Percentiles rank a stretch among this genome's conserved stretches.
These are phyloP conservation scores for Colius striatus DNA, from an alignment of 2,113 vertebrate species.

Conservation along the genomic window DNA sequence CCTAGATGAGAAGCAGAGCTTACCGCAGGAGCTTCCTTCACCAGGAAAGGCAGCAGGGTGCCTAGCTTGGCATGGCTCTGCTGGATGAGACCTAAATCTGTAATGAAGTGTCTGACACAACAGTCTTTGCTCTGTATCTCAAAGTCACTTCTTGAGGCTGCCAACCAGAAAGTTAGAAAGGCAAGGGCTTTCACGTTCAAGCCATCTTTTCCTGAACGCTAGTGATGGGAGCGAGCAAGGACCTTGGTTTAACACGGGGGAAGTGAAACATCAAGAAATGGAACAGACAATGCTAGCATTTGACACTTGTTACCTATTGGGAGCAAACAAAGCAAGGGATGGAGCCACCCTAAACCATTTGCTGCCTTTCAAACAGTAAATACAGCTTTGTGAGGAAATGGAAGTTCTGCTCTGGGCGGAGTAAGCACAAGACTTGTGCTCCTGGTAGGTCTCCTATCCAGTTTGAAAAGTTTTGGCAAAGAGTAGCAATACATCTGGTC, in stretches of 20 bases:
- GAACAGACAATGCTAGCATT: not conserved
- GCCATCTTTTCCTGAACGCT: not conserved
- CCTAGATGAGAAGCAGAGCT: not conserved
- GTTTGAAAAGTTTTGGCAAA: not conserved
- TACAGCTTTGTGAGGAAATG: not conserved
- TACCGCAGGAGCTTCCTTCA: not conserved
- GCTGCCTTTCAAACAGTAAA: not conserved
- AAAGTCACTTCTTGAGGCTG: not conserved
- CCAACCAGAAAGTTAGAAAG: not conserved
- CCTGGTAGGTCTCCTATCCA: not conserved
- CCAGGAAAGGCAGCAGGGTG: not conserved
- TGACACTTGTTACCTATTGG: not conserved
- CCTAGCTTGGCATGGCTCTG: not conserved
- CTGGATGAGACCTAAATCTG: not conserved
- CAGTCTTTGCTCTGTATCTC: no score
- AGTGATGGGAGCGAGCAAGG: not conserved
- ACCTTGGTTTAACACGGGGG: not conserved
- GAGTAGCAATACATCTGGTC: no score
- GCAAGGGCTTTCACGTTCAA: fast-evolving
- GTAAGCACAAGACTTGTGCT: not conserved
- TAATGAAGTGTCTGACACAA: fast-evolving
- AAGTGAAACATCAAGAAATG: not conserved
- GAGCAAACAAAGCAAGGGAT: not conserved
- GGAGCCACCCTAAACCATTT: not conserved
- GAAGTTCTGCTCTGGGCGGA: not conserved